phyloP scores from a whole-genome alignment of 2,113 vertebrate genomes.

The Pygoscelis adeliae region DNA sequence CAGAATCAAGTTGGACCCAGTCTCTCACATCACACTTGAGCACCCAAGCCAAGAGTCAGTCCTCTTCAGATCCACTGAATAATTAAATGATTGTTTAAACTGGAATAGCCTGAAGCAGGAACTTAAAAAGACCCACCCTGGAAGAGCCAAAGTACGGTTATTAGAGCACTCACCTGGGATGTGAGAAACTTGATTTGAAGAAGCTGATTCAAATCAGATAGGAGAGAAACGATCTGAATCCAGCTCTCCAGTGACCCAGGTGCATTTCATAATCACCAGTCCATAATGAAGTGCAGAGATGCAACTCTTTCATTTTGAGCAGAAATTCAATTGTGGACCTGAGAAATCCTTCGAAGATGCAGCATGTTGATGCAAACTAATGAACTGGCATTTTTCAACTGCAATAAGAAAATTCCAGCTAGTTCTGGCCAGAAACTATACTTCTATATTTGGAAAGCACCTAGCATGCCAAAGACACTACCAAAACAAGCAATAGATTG shows the following conservation, averaged over 20 bases:
- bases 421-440: slow-evolving; percentile 34
- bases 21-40: neutral
- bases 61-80: neutral
- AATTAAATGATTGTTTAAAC: slow-evolving; percentile 23
- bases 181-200: slow-evolving; percentile 46
- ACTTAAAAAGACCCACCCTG: neutral
- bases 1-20: neutral
- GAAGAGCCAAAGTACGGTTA: neutral
- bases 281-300: slow-evolving; percentile 54
- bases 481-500: slow-evolving; percentile 18
- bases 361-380: slow-evolving; percentile 56
- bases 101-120: neutral
- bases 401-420: slow-evolving; percentile 46
- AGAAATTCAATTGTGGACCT: slow-evolving; percentile 53
- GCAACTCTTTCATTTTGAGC: slow-evolving; percentile 49
- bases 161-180: slow-evolving; percentile 22
- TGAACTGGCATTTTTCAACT: slow-evolving; percentile 41
- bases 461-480: slow-evolving; percentile 29
- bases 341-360: slow-evolving; percentile 46
- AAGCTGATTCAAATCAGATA: slow-evolving; percentile 50
- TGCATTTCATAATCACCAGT: slow-evolving; percentile 60
- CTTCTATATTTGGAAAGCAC: slow-evolving; percentile 43
- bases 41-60: neutral
- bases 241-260: slow-evolving; percentile 47
- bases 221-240: neutral